Evolutionary conservation across 2,888 invertebrate species (phyloP), one percentile per base, ranked within the genome.

Genomic region (Allophyes oxyacanthae): DNA sequence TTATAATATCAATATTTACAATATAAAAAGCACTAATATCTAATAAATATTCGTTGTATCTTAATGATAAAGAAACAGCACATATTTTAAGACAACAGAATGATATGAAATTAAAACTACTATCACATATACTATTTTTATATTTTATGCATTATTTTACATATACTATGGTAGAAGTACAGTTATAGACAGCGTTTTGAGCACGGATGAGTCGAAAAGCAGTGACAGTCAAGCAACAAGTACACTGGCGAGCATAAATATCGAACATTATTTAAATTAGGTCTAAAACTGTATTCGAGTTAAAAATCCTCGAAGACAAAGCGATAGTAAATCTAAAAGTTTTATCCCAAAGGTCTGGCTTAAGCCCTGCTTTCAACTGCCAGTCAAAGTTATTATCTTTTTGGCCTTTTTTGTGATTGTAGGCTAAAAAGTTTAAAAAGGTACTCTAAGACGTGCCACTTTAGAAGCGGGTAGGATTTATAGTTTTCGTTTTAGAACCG

Each of bases 31-130:
- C 69, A 60, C 42, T 74, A 68, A 48, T 51, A 48, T 36, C 75
- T 78, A 77, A 59, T 58, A 51, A 70, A 78, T 79, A 79, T 82
- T 82, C 82, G 82, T 81, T 82, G 82, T 81, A 69, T 69, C 40
- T 55, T 59, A 56, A 60, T 15, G 32, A 48, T 38, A 63, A 64
- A 65, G 8, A 68, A 68, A 59, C 50, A 40, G 32, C 46, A 53
- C 45, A 60, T 54, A 33, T 52, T 59, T 36, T 10, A 40, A 63
- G 42, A 69, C 53, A 69, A 57, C 42, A 51, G n/a, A 67, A 52
- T 44, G 14, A 64, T 60, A 60, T 59, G 43, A 70, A 55, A 65
- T 62, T 67, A 64, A 45, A 52, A 33, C 68, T 73, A 73, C 60
- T 79, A 80, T 80, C 78, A 80, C 77, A 78, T 72, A 67, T 59